Conservation (phyloP, 23 tunicate species). For the Clavelina lepadiformis region DNA sequence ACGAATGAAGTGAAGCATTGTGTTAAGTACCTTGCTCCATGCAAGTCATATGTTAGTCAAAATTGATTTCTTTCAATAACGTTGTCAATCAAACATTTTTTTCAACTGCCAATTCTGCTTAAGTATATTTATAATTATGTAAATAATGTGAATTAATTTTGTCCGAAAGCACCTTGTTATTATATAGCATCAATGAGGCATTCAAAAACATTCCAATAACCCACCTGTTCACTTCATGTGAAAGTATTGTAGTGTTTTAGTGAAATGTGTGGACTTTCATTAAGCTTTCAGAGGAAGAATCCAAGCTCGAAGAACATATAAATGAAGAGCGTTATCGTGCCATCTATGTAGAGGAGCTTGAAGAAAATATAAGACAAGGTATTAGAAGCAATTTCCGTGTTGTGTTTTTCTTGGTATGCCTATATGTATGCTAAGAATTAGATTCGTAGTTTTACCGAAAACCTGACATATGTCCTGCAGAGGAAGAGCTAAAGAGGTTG, state of each 20-base stretch:
- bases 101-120: not conserved
- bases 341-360: conserved; percentile 48
- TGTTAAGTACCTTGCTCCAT: too few species aligned
- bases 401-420: too few species aligned
- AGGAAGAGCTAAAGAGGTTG: conserved; percentile 87
- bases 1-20: too few species aligned
- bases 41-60: too few species aligned
- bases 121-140: not conserved
- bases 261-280: too few species aligned
- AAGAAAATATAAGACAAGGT: conserved; percentile 79
- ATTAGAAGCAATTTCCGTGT: too few species aligned
- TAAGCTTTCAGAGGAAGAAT: conserved; percentile 82
- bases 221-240: not conserved
- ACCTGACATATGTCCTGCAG: conserved; percentile 21
- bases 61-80: too few species aligned
- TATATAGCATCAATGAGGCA: too few species aligned
- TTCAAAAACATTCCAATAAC: too few species aligned
- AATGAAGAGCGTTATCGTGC: conserved; percentile 85
- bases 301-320: conserved; percentile 45
- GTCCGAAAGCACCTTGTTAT: too few species aligned
- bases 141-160: not conserved
- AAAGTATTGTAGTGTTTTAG: not conserved
- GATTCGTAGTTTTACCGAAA: not conserved
- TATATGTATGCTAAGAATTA: not conserved
- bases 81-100: too few species aligned